Evolutionary conservation across 2,797 vertebrate species (phyloP).

Genomic region (Phrynocephalus guinanensis): DNA sequence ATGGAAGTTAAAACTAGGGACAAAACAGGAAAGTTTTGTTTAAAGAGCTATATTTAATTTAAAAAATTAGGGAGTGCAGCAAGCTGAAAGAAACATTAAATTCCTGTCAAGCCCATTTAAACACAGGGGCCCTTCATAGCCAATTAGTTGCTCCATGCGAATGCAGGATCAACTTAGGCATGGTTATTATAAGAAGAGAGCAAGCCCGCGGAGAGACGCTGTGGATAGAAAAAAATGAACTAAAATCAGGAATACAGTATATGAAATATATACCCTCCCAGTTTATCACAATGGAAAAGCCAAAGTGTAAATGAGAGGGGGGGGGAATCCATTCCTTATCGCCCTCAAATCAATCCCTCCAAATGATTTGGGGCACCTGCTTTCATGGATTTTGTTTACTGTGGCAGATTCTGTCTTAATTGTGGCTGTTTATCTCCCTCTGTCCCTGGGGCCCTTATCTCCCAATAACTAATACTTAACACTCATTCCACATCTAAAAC

Average conservation of each 20-base stretch:
- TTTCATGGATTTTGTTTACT: conserved; percentile 88
- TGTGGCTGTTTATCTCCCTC: conserved; percentile 82
- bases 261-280: conserved; percentile 82
- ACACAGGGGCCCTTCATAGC: conserved; percentile 85
- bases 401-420: conserved; percentile 85
- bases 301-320: conserved; percentile 92
- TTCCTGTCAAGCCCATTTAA: conserved; percentile 86
- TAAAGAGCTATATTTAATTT: conserved; percentile 77
- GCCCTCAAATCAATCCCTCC: conserved; percentile 85
- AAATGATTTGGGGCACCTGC: conserved; percentile 85
- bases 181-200: conserved; percentile 77
- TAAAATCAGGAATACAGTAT: conserved; percentile 79
- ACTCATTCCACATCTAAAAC: conserved; percentile 85
- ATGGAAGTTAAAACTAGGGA: conserved; percentile 29
- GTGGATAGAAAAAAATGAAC: conserved; percentile 76
- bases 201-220: conserved; percentile 75
- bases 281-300: conserved; percentile 77
- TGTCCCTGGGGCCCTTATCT: conserved; percentile 82
- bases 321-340: conserved; percentile 90
- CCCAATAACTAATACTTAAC: conserved; percentile 86
- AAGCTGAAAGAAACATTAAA: conserved; percentile 84
- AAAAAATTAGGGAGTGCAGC: conserved; percentile 86
- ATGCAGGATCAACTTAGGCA: conserved; percentile 77
- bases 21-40: conserved; percentile 26
- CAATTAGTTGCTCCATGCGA: conserved; percentile 85